Evolutionary conservation across 53 echinoderm and acorn worm genomes (phyloP).

Genomic region (Stichopus horrens): DNA sequence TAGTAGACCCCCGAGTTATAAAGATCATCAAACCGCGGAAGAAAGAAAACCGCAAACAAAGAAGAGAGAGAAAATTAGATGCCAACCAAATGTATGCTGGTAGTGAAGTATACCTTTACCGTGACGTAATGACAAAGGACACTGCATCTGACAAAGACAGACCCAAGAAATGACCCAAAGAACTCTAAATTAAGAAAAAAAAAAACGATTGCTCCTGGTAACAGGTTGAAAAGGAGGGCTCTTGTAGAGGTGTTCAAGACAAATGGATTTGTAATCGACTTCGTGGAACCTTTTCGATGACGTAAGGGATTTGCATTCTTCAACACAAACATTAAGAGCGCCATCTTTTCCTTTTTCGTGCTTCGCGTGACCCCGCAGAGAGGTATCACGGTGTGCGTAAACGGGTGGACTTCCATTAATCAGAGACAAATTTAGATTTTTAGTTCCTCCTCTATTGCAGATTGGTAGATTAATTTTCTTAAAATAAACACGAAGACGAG

Average conservation of each 20-base stretch:
- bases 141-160: not conserved
- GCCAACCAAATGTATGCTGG: not conserved
- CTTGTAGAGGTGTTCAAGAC: too few species aligned
- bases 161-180: too few species aligned
- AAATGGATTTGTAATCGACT: too few species aligned
- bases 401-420: too few species aligned
- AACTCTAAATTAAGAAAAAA: too few species aligned
- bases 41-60: not conserved
- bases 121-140: constrained; percentile 4
- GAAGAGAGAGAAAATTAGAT: not conserved
- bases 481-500: too few species aligned
- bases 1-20: not conserved
- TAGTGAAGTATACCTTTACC: not conserved
- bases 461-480: too few species aligned
- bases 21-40: not conserved
- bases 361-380: not conserved
- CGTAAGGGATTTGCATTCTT: not conserved
- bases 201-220: too few species aligned
- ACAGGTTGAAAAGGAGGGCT: too few species aligned
- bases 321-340: not conserved
- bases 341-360: not conserved
- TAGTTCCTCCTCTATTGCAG: too few species aligned
- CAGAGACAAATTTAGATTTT: too few species aligned
- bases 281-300: not conserved
- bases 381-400: not conserved